These are phyloP conservation scores for Pogonocichla stellata DNA, from an alignment of 2,113 vertebrate species.

Conservation along the genomic window DNA sequence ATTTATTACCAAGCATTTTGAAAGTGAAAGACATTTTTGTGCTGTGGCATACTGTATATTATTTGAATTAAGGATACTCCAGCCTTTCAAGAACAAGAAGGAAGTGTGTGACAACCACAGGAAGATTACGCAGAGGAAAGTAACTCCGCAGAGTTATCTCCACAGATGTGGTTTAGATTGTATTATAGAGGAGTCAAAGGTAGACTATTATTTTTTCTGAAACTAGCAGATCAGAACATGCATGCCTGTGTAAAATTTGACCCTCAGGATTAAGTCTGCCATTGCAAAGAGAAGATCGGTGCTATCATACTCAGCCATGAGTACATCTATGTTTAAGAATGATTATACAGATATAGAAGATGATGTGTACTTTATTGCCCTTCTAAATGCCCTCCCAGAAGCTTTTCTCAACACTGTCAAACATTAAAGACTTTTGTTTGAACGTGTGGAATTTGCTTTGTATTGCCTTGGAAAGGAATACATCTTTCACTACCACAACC, in stretches of 20 bases:
- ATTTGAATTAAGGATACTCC: not conserved
- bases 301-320: not conserved
- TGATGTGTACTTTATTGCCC: constrained; percentile 60
- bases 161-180: not conserved
- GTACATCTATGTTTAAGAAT: constrained; percentile 30
- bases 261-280: not conserved
- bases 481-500: constrained; percentile 71
- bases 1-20: constrained; percentile 2
- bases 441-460: constrained; percentile 71
- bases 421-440: constrained; percentile 69
- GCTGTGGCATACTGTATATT: not conserved
- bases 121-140: not conserved
- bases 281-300: not conserved
- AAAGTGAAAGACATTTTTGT: not conserved
- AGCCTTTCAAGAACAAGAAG: constrained; percentile 18
- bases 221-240: not conserved
- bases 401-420: constrained; percentile 63
- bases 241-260: not conserved
- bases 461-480: constrained; percentile 70
- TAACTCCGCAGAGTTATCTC: not conserved
- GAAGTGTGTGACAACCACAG: not conserved
- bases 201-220: constrained; percentile 1
- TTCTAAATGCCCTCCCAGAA: constrained; percentile 68
- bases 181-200: not conserved
- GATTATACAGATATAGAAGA: constrained; percentile 49